A percentile compares a stretch with the other conserved stretches of the same genome.
These are phyloP conservation scores for Petaurus breviceps DNA, from an alignment of 2,113 vertebrate species.

Conservation along the genomic window DNA sequence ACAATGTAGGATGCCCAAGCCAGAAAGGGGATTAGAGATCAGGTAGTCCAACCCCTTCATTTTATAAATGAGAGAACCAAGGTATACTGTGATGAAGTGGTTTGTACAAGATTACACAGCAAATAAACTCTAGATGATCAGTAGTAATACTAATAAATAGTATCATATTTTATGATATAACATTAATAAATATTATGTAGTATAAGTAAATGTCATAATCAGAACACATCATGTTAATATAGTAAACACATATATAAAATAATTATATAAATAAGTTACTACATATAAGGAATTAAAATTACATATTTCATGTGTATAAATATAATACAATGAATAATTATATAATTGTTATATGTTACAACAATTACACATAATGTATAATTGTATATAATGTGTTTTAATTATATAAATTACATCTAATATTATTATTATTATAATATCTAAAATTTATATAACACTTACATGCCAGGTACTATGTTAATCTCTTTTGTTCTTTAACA, in stretches of 20 bases:
- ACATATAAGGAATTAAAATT: too few species aligned
- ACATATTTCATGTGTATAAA: neutral
- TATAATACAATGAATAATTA: neutral
- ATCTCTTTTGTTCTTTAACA: neutral
- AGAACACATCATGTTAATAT: too few species aligned
- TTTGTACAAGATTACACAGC: neutral
- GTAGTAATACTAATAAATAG: neutral
- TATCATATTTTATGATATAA: neutral
- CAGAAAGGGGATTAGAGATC: neutral
- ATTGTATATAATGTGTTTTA: neutral
- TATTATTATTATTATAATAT: neutral
- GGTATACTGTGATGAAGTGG: neutral
- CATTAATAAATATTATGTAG: neutral
- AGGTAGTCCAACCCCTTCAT: neutral
- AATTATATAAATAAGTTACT: too few species aligned
- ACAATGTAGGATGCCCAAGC: neutral
- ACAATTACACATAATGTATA: neutral
- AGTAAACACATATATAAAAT: too few species aligned
- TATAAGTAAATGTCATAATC: too few species aligned
- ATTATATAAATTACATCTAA: neutral
- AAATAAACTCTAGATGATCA: neutral
- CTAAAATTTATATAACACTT: neutral
- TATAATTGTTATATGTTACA: neutral
- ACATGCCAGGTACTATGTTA: neutral
- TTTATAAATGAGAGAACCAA: neutral